Base-by-base conservation (phyloP, 2,797 vertebrate species). In the Xenopus petersii region DNA sequence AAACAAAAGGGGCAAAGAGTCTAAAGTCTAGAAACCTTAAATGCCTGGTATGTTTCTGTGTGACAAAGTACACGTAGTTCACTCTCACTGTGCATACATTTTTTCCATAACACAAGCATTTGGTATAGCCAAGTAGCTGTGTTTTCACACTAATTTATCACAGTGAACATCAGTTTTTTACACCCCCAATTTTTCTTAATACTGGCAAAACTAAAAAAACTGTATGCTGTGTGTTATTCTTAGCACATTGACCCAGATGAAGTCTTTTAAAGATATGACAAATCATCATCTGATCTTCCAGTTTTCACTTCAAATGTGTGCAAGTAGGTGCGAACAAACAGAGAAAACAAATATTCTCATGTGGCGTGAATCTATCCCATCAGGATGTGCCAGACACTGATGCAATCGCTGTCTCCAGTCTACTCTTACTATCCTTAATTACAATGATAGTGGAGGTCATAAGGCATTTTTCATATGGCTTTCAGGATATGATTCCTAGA, bases 381-480 rank as follows among this genome's bases (percentile, higher is more conserved):
- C 17, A 12, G 49, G 58, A 24, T 47, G 66, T 63, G 66, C 51
- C 26, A 75, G 73, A 58, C 58, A 54, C 73, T 75, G 73, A 75
- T 68, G 65, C 73, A 68, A 68, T 42, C 65, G 10, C 13, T 68
- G 1, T 49, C 21, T 33, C 67, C 42, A 36, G 48, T 74, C 62
- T 10, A 54, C 56, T 24, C 55, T 13, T 60, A 42, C 36, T 42
- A 30, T 30, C 26, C 26, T 9, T 42, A 42, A 42, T 42, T 6
- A 42, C 36, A 42, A 42, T 42, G 36, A 42, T 42, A 3, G 1
- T 1, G 36, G 36, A 42, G 36, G 8, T 30, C 36, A 42, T 3
- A 42, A 42, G 36, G 36, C 36, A 42, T 42, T 42, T 30, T 42
- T 42, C 36, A 42, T 42, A 42, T 42, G 36, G 26, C 26, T 30